These are phyloP conservation scores for Timema cristinae DNA, from an alignment of 2,888 invertebrate species.

Conservation along the genomic window DNA sequence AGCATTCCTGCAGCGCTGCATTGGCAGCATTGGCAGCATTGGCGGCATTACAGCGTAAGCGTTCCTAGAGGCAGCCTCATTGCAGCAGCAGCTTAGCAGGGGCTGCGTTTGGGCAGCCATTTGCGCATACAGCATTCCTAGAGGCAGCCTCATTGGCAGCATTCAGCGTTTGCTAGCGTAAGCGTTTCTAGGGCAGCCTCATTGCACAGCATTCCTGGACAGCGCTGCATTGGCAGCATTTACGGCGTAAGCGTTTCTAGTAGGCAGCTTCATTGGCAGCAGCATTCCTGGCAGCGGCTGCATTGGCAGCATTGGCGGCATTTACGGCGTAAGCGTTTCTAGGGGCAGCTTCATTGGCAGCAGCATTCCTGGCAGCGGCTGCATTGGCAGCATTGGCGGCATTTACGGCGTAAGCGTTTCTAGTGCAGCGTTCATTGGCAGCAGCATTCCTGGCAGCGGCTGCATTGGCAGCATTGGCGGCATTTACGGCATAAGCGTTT, in stretches of 20 bases:
- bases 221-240: too few relatives aligned
- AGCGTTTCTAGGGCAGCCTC: too few relatives aligned
- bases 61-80: too few relatives aligned
- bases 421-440: conserved; percentile 1
- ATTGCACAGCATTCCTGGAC: too few relatives aligned
- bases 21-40: too few relatives aligned
- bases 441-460: conserved; percentile 3
- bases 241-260: too few relatives aligned
- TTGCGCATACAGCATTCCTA: neutral
- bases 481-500: neutral
- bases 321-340: neutral
- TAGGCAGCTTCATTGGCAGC: too few relatives aligned
- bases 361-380: conserved; percentile 8
- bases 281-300: neutral
- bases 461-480: neutral
- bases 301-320: conserved; percentile 9
- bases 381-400: conserved; percentile 11
- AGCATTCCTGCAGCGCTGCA: too few relatives aligned
- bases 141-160: too few relatives aligned
- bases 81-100: neutral
- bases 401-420: neutral
- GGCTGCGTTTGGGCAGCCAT: neutral
- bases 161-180: too few relatives aligned
- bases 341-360: conserved; percentile 1
- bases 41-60: too few relatives aligned